Evolutionary conservation across 30 jellyfish, hydroid and myxozoan genomes (phyloP).

Genomic region (Cassiopea xamachana): DNA sequence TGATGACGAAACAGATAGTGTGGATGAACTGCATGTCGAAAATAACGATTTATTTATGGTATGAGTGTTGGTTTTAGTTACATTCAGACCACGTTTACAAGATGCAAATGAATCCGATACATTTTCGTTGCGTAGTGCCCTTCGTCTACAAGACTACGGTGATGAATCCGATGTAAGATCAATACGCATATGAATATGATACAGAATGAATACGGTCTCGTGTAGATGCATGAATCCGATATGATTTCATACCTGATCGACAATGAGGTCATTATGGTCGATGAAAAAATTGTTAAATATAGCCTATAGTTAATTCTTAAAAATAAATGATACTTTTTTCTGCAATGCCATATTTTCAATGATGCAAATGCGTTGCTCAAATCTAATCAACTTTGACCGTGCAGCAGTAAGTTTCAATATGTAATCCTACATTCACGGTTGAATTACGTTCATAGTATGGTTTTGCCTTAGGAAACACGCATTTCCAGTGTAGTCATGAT

Average conservation of each 20-base stretch:
- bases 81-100: too few species aligned
- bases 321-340: too few species aligned
- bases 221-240: background rate
- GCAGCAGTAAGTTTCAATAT: too few species aligned
- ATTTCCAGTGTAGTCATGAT: too few species aligned
- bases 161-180: background rate
- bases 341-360: too few species aligned
- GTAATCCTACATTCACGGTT: too few species aligned
- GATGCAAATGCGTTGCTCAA: too few species aligned
- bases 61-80: background rate
- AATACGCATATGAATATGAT: background rate
- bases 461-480: too few species aligned
- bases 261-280: background rate
- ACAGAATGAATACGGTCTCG: background rate
- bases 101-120: background rate
- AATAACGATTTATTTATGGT: constrained; percentile 59
- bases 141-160: background rate
- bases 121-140: background rate
- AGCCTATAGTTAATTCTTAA: too few species aligned
- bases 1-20: constrained; percentile 28
- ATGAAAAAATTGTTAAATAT: too few species aligned
- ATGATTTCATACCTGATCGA: background rate
- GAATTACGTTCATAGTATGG: too few species aligned
- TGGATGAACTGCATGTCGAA: constrained; percentile 44
- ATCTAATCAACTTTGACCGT: too few species aligned